Evolutionary conservation across 2,797 vertebrate species (phyloP).

Genomic region (Distichodus sexfasciatus): DNA sequence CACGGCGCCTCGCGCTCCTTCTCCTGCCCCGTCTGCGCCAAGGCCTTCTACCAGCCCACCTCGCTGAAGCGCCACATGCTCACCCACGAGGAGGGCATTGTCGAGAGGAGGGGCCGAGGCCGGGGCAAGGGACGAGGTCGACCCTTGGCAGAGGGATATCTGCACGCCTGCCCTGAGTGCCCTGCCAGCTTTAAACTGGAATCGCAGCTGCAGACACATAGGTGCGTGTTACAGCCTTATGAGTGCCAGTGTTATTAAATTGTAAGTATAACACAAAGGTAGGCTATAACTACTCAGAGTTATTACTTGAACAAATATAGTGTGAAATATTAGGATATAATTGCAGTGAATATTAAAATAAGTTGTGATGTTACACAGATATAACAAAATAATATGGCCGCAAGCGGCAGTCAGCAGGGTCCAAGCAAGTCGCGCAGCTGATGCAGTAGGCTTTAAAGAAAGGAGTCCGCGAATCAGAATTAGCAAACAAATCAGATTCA

Average conservation of each 20-base stretch:
- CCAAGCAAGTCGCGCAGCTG: too few species aligned
- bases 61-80: conserved; percentile 83
- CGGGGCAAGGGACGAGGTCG: conserved; percentile 55
- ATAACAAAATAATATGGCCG: too few species aligned
- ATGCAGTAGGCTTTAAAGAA: too few species aligned
- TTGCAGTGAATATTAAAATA: too few species aligned
- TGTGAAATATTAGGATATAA: too few species aligned
- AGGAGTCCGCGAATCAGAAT: too few species aligned
- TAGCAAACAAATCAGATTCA: too few species aligned
- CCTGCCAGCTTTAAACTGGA: conserved; percentile 83
- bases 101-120: conserved; percentile 37
- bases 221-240: conserved; percentile 53
- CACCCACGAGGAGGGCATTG: conserved; percentile 62
- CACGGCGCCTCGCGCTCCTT: conserved; percentile 81
- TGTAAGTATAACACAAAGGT: too few species aligned
- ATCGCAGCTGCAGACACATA: conserved; percentile 77
- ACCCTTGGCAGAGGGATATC: conserved; percentile 36
- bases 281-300: too few species aligned
- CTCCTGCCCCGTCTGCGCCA: conserved; percentile 81
- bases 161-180: conserved; percentile 81
- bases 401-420: too few species aligned
- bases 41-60: conserved; percentile 76
- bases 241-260: background rate
- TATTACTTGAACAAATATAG: too few species aligned
- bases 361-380: too few species aligned